Evolutionary conservation across 2,797 vertebrate species (phyloP), one percentile per base, ranked within the genome.

Genomic region (Aulostomus chinensis): DNA sequence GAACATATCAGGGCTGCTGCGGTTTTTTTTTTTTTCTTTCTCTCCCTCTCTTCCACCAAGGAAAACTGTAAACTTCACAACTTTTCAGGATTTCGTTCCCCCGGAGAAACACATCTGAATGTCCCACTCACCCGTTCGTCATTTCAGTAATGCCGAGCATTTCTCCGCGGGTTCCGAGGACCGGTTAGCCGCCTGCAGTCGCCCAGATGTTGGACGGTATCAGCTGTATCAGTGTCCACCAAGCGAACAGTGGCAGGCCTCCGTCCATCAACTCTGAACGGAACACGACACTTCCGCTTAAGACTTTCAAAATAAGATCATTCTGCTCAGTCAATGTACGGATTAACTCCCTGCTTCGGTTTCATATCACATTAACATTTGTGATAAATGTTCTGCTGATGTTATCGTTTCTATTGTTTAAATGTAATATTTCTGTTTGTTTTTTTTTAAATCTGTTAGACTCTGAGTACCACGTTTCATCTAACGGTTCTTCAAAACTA

Each of bases 71-170:
- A 75, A 83, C 65, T 80, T 79, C 47, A 12, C 7, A 68, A 74
- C 26, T 72, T 63, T 55, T 25, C 3, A 13, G 0, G 2, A 38
- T 43, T 49, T 32, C 13, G 9, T 48, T 12, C 3, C 14, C 3
- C 2, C 0, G 5, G 0, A 0, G 1, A 64, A 43, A n/a, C 7
- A 7, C 3, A 7, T 26, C 3, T 0, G 8, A 62, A 46, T 7
- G 9, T 28, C 1, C n/a, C 4, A 58, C 87, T 86, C n/a, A 92
- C 90, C 90, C 90, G 50, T 89, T 91, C 0, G 87, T 91, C 89
- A 92, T 87, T 57, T 90, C 90, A n/a, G 75, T 77, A 7, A 91
- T 36, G 36, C 72, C 89, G 35, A 92, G 84, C 90, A 91, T 91
- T 70, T 0, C 55, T 39, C 20, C 39, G 13, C 20, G 21, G 16